Evolutionary conservation across 1,140 invertebrate species (phyloP).

Genomic region (Nephotettix cincticeps): DNA sequence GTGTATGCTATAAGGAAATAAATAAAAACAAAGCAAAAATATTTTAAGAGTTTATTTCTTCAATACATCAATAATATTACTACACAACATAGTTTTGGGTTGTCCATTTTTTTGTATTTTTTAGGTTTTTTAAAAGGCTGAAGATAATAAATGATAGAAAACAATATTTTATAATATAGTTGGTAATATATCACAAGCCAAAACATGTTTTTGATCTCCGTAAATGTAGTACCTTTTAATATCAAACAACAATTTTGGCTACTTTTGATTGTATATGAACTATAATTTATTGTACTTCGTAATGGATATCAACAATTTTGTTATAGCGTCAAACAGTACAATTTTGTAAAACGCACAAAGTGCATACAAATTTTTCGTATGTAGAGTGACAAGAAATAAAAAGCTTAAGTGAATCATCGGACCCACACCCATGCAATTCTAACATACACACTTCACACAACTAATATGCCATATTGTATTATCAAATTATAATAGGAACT

Average conservation of each 20-base stretch:
- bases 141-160: constrained; percentile 30
- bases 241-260: constrained; percentile 33
- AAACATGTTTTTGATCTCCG: constrained; percentile 36
- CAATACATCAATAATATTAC: constrained; percentile 42
- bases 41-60: constrained; percentile 37
- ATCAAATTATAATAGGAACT: constrained; percentile 29
- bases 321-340: constrained; percentile 9
- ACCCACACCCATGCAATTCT: constrained; percentile 26
- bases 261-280: constrained; percentile 28
- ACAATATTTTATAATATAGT: constrained; percentile 35
- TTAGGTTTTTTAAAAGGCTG: constrained; percentile 34
- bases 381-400: constrained; percentile 17
- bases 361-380: constrained; percentile 26
- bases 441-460: constrained; percentile 28
- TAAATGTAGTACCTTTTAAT: constrained; percentile 34
- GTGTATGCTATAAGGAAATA: no score
- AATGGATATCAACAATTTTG: constrained; percentile 22
- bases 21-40: background rate
- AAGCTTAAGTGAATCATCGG: constrained; percentile 22
- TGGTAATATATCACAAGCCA: constrained; percentile 37
- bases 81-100: constrained; percentile 42
- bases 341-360: constrained; percentile 25
- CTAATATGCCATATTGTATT: constrained; percentile 28
- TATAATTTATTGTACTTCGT: constrained; percentile 23
- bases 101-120: constrained; percentile 35